Conservation (phyloP, 2,113 vertebrate species). For the Erythrocebus patas region DNA sequence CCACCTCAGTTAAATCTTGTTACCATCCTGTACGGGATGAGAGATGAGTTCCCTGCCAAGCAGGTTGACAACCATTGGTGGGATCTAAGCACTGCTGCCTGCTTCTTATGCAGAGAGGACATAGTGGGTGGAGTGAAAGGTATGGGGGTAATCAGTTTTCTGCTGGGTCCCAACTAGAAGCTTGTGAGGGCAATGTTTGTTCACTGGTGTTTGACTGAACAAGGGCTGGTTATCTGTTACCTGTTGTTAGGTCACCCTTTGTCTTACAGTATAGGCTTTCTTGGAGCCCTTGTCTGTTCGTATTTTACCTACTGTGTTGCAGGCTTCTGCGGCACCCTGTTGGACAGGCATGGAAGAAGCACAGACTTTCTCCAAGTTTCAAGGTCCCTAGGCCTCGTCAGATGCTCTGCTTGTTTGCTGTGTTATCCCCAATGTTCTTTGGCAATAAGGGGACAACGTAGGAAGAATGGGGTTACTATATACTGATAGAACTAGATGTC, state of each 20-base stretch:
- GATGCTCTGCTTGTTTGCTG: not conserved
- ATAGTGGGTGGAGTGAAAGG: not conserved
- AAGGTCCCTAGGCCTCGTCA: not conserved
- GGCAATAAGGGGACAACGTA: not conserved
- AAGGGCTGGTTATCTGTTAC: too few species aligned
- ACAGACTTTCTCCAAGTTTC: not conserved
- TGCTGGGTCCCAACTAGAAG: too few species aligned
- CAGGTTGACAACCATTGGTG: not conserved
- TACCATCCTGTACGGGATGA: not conserved
- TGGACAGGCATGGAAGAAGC: too few species aligned
- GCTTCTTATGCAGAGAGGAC: not conserved
- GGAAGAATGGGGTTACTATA: too few species aligned
- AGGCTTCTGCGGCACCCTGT: not conserved
- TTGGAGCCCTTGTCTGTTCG: not conserved
- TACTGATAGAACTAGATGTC: not conserved
- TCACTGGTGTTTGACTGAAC: not conserved
- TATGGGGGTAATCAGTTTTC: not conserved
- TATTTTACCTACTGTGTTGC: rapidly evolving
- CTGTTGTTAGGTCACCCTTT: not conserved
- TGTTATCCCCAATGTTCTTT: not conserved
- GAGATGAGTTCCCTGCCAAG: not conserved
- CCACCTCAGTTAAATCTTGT: too few species aligned
- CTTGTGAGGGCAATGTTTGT: not conserved
- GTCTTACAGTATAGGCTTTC: not conserved
- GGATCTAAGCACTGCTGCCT: not conserved